Evolutionary conservation across 2,113 vertebrate species (phyloP), one percentile per base, ranked within the genome.

Genomic region (Stigmatopora nigra): DNA sequence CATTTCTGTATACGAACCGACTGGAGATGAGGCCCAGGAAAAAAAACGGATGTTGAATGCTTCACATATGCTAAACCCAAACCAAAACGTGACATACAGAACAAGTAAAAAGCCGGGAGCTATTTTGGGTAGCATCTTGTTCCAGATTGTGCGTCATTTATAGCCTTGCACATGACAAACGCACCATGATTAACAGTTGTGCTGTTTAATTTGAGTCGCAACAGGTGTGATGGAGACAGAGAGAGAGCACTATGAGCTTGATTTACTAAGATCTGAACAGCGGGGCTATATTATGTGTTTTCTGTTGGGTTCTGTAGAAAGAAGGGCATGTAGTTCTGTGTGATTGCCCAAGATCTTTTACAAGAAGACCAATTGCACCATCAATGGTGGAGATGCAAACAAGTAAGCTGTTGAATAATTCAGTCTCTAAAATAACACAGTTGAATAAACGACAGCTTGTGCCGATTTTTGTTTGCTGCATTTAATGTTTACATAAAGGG

Each of bases 181-280:
- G 55, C 61, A 79, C 63, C 9, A 38, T 71, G 65, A 74, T 64
- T 61, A 72, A 74, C 64, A 69, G 61, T 61, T 67, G n/a, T 58
- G 58, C 64, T 62, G 67, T 65, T 74, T 61, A 82, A 69, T 75
- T 71, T 65, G 20, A 79, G 66, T 58, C 61, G 64, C 80, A 83
- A 83, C 81, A 85, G 83, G 86, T 88, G 80, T 72, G 71, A 51
- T 63, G 72, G 59, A 65, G 68, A 73, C 55, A 14, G 35, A 38
- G 67, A 38, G 67, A 62, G 41, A 52, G 44, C 14, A 13, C 70
- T 63, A 22, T 67, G 55, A 58, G 62, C 19, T 22, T 53, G 48
- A 51, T 51, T 51, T 51, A n/a, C 17, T 51, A 51, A 51, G 48
- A 51, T 51, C 17, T 17, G n/a, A 51, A 51, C 17, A 8, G 17